A percentile compares a stretch with the other conserved stretches of the same genome.
These are phyloP conservation scores for Limnephilus auricula DNA, from an alignment of 2,888 invertebrate genomes.

Conservation along the genomic window DNA sequence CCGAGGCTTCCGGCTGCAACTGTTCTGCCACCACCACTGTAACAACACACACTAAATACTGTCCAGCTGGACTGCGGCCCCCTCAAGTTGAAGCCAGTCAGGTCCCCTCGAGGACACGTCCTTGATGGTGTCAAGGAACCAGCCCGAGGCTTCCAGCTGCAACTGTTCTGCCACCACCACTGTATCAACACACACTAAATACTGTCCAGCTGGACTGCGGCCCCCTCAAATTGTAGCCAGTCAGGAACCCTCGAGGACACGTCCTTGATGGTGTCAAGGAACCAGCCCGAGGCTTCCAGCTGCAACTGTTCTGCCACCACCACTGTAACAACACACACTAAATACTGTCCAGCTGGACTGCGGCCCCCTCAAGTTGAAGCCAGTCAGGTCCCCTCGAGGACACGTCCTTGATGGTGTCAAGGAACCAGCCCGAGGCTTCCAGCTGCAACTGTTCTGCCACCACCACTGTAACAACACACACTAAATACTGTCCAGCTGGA, in stretches of 20 bases:
- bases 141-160: no score
- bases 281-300: constrained; percentile 67
- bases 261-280: constrained; percentile 55
- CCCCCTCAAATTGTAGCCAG: constrained; percentile 67
- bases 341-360: constrained; percentile 70
- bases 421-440: no score
- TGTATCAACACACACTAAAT: no score
- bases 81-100: no score
- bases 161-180: no score
- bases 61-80: no score
- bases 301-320: constrained; percentile 70
- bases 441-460: constrained; percentile 70
- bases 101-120: no score
- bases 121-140: no score
- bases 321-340: constrained; percentile 64
- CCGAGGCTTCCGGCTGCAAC: no score
- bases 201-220: no score
- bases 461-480: constrained; percentile 68
- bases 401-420: constrained; percentile 15
- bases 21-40: no score
- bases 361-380: constrained; percentile 69
- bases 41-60: no score
- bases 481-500: constrained; percentile 69
- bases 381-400: constrained; percentile 25
- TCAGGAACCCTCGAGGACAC: constrained; percentile 31